Evolutionary conservation across 2,113 vertebrate genomes (phyloP).

Genomic region (Numida meleagris): DNA sequence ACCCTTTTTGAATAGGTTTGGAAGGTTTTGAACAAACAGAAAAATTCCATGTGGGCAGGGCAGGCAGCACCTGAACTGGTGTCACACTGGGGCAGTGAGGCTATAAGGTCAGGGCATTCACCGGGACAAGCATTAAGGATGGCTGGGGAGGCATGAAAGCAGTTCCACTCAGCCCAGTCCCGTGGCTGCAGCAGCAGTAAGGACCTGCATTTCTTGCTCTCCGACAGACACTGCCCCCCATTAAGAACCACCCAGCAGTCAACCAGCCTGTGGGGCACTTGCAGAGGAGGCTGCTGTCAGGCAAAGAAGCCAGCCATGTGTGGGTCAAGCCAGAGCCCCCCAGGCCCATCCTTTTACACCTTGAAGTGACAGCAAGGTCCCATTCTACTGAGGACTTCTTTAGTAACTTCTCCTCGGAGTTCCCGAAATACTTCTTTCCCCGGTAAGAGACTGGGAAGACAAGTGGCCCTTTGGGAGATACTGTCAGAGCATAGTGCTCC

Average conservation of each 20-base stretch:
- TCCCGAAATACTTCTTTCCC: conserved; percentile 75
- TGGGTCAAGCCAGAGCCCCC: conserved; percentile 79
- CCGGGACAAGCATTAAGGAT: not conserved
- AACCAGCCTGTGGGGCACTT: conserved; percentile 47
- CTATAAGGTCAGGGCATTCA: not conserved
- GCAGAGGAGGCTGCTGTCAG: conserved; percentile 31
- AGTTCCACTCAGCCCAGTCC: not conserved
- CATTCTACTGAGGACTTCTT: conserved; percentile 79
- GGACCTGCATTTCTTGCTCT: not conserved
- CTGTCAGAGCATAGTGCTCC: not conserved
- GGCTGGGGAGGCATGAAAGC: not conserved
- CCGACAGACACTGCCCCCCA: conserved; percentile 86
- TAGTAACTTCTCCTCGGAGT: conserved; percentile 73
- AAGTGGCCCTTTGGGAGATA: not conserved
- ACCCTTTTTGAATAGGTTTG: not conserved
- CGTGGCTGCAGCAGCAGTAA: not conserved
- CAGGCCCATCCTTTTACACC: conserved; percentile 77
- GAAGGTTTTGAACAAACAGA: not conserved
- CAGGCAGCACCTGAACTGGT: not conserved
- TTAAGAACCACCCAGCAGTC: conserved; percentile 61
- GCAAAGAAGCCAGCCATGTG: not conserved
- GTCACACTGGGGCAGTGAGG: not conserved
- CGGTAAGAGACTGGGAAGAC: conserved; percentile 66
- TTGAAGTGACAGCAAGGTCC: conserved; percentile 85
- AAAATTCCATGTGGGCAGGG: not conserved